These are phyloP conservation scores for Melanchra persicariae DNA, from an alignment of 2,888 invertebrate genomes.

Conservation along the genomic window DNA sequence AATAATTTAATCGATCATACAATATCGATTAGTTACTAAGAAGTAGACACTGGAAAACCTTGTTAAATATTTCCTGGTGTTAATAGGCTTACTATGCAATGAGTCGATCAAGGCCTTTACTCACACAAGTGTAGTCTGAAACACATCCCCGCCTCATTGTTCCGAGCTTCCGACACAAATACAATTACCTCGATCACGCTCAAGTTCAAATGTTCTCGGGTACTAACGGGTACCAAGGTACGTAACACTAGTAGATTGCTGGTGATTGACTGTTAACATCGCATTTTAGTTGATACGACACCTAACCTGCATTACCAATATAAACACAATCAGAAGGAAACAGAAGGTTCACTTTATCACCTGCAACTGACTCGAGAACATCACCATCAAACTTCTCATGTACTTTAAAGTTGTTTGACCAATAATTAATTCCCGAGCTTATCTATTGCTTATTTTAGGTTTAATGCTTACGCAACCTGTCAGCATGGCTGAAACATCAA, in stretches of 20 bases:
- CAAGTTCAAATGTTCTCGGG: constrained; percentile 13
- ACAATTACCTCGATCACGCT: constrained; percentile 8
- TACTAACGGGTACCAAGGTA: neutral
- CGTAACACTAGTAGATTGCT: constrained; percentile 21
- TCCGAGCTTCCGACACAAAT: neutral
- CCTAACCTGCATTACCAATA: neutral
- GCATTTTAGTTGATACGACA: neutral
- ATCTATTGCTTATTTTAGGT: no score
- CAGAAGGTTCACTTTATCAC: neutral
- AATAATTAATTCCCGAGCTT: no score
- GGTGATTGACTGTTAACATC: constrained; percentile 12
- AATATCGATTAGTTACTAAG: neutral
- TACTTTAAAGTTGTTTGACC: no score
- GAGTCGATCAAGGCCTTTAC: constrained; percentile 4
- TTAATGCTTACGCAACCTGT: neutral
- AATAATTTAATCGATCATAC: neutral
- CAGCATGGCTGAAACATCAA: neutral
- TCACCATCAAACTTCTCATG: no score
- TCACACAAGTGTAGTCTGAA: constrained; percentile 4
- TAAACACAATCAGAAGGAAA: no score
- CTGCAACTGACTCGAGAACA: neutral
- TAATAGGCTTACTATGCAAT: neutral
- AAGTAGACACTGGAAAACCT: constrained; percentile 19
- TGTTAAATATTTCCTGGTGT: constrained; percentile 6
- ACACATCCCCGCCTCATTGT: constrained; percentile 1